Evolutionary conservation across 1,140 invertebrate genomes (phyloP).

Genomic region (Procambarus clarkii): DNA sequence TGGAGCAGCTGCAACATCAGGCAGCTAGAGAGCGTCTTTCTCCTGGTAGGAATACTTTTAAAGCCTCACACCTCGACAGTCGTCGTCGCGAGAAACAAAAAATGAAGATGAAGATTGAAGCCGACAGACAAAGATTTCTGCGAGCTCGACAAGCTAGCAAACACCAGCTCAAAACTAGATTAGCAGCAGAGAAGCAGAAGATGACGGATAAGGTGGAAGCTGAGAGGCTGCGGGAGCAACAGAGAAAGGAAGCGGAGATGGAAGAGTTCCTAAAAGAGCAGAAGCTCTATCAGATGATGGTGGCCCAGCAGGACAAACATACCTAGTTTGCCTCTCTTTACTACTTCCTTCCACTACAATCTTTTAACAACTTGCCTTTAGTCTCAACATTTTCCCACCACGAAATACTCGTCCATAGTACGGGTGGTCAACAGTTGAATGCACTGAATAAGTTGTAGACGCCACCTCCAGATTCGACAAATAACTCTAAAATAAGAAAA

Average conservation of each 20-base stretch:
- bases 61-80: not conserved
- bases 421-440: too few relatives aligned
- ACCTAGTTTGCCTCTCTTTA: not conserved
- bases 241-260: slow-evolving; percentile 29
- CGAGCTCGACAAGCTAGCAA: not conserved
- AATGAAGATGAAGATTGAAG: slow-evolving; percentile 6
- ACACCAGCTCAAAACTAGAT: not conserved
- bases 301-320: not conserved
- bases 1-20: not conserved
- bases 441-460: too few relatives aligned
- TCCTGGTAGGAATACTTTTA: not conserved
- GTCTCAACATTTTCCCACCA: too few relatives aligned
- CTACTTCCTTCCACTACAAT: not conserved
- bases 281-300: not conserved
- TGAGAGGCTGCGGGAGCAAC: not conserved
- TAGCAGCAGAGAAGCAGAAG: slow-evolving; percentile 28
- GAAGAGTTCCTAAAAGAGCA: slow-evolving; percentile 13
- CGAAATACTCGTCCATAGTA: too few relatives aligned
- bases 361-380: not conserved
- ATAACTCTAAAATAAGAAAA: too few relatives aligned
- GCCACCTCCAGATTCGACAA: too few relatives aligned
- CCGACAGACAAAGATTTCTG: not conserved
- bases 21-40: too few relatives aligned
- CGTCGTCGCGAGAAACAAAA: slow-evolving; percentile 19
- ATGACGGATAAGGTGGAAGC: slow-evolving; percentile 9